Conservation (phyloP, 2,888 invertebrate genomes). For the Eutolmus rufibarbis region DNA sequence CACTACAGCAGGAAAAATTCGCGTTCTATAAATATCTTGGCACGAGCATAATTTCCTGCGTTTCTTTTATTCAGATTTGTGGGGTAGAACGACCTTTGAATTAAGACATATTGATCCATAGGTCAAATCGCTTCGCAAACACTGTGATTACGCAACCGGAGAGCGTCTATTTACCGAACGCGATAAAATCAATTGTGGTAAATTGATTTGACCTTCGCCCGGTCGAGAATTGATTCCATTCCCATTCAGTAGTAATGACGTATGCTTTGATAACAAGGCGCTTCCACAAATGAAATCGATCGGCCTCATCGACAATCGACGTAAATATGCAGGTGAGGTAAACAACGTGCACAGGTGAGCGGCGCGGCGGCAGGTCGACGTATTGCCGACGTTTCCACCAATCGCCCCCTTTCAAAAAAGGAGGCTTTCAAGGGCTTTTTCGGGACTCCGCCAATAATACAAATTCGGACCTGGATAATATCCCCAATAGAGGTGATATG, state of each 20-base stretch:
- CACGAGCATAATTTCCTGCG: background rate
- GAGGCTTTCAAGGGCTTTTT: background rate
- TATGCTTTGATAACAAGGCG: background rate
- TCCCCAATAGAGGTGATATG: background rate
- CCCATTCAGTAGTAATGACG: background rate
- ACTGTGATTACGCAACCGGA: background rate
- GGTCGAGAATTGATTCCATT: background rate
- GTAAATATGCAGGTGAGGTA: background rate
- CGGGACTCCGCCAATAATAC: background rate
- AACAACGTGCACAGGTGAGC: background rate
- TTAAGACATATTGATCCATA: background rate
- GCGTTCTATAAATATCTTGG: background rate
- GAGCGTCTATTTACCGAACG: background rate
- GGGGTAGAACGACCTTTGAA: background rate
- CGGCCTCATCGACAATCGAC: background rate
- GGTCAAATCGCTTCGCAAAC: background rate
- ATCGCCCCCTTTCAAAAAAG: background rate
- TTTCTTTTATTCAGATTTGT: background rate
- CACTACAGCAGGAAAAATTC: background rate
- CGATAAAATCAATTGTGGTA: constrained; percentile 18
- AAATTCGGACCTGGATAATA: background rate
- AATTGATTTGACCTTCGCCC: constrained; percentile 4
- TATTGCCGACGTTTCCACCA: background rate
- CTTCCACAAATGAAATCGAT: constrained; percentile 20
- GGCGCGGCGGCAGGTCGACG: background rate